phyloP scores from a whole-genome alignment of 2,113 vertebrate genomes.

The Synodontis membranacea region DNA sequence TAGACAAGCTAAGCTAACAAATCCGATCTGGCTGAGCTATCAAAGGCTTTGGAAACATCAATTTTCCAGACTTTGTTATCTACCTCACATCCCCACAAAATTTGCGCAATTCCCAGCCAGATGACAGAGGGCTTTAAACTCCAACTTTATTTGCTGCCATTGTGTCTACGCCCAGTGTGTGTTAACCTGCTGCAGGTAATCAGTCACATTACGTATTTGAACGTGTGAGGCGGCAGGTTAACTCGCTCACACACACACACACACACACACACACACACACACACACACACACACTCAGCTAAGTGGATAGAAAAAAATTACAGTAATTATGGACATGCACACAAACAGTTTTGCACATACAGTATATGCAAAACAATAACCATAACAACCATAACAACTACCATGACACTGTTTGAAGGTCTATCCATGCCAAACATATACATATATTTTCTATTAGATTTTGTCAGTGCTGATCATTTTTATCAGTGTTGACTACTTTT shows the following conservation, averaged over 20 bases:
- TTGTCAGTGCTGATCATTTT: background rate
- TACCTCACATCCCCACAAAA: constrained; percentile 10
- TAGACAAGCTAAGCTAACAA: background rate
- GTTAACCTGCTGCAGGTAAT: constrained; percentile 8
- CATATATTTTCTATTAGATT: background rate
- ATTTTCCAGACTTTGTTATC: background rate
- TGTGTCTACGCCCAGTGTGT: background rate
- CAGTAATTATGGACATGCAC: too few relatives aligned
- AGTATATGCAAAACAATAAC: too few relatives aligned
- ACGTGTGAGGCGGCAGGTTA: background rate
- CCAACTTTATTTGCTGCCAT: constrained; percentile 39
- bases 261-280: background rate
- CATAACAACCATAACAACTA: too few relatives aligned
- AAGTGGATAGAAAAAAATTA: too few relatives aligned
- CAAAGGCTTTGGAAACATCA: background rate
- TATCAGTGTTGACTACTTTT: background rate
- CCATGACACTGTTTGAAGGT: too few relatives aligned
- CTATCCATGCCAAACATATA: too few relatives aligned
- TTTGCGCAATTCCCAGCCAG: constrained; percentile 49
- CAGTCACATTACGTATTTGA: background rate
- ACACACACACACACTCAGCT: background rate
- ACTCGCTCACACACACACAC: background rate
- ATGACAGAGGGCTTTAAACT: constrained; percentile 44
- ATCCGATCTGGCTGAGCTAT: background rate
- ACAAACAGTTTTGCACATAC: too few relatives aligned